Evolutionary conservation across 2,888 invertebrate genomes (phyloP), one percentile per base, ranked within the genome.

Genomic region (Phasia obesa): DNA sequence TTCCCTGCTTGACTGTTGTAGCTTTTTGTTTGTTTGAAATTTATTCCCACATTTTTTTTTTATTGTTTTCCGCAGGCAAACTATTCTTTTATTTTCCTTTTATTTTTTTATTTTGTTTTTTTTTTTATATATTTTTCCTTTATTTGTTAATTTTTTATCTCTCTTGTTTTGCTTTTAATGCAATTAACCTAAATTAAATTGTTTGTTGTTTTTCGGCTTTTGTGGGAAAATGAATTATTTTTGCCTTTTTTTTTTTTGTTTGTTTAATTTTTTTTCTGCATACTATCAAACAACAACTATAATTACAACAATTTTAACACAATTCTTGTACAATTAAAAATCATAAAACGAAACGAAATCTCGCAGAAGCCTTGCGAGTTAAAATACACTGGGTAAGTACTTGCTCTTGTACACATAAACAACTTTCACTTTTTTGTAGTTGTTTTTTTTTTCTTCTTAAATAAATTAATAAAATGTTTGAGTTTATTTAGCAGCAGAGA

Each of bases 311-410:
- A 69, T 65, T 60, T 76, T 60, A 67, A 69, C 69, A 77, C 77
- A 53, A 77, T 17, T 47, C 42, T 3, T 17, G 15, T 42, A 42
- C 38, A 42, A 42, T 51, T 47, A n/a, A 64, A 80, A 64, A 57
- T 9, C 5, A 9, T 59, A 47, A 83, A 76, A 80, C 31, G 76
- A 80, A 53, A 60, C 57, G 59, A 71, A 85, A 81, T 84, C 77
- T 71, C 19, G 64, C 53, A 89, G 90, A 87, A 65, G 86, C 86
- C 84, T 84, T 90, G 84, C 89, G 90, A 85, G 87, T 90, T 71
- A 90, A 88, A 86, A 90, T 90, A 75, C 90, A 90, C 70, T 90
- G 90, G 90, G 90, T 90, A 84, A 90, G 90, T 90, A 69, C 21
- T 19, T n/a, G 3, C n/a, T 21, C 11, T 47, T 35, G 38, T 38